These are phyloP conservation scores for Nebria ingens DNA, from an alignment of 1,140 invertebrate species.

Conservation along the genomic window DNA sequence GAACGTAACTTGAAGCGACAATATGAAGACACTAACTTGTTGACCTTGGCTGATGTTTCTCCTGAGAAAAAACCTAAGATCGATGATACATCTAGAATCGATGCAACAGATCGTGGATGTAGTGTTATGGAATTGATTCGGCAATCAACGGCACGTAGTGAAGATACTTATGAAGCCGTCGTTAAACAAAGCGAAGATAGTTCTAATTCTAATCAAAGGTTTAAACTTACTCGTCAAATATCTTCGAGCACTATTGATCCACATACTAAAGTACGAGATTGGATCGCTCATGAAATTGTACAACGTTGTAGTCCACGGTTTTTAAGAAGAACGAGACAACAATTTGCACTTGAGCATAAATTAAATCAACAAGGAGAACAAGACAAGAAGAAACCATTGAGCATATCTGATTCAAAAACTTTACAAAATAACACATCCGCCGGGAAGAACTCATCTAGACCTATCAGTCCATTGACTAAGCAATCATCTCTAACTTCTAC, in stretches of 20 bases:
- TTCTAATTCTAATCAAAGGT: slow-evolving; percentile 48
- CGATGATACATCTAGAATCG: slow-evolving; percentile 32
- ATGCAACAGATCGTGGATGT: slow-evolving; percentile 27
- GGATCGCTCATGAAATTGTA: slow-evolving; percentile 68
- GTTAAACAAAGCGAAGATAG: slow-evolving; percentile 45
- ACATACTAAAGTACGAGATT: slow-evolving; percentile 72
- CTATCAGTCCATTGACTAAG: slow-evolving; percentile 32
- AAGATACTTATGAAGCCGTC: slow-evolving; percentile 46
- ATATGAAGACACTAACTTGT: slow-evolving; percentile 22
- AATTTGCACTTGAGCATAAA: slow-evolving; percentile 37
- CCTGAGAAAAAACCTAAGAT: slow-evolving; percentile 36
- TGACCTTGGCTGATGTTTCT: slow-evolving; percentile 30
- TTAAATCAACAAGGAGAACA: slow-evolving; percentile 37
- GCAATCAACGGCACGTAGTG: slow-evolving; percentile 38
- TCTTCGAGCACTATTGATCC: slow-evolving; percentile 72
- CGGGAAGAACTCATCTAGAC: slow-evolving; percentile 34
- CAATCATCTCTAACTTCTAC: slow-evolving; percentile 12
- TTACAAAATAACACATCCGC: slow-evolving; percentile 38
- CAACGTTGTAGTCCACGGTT: slow-evolving; percentile 58
- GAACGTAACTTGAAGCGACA: slow-evolving; percentile 19
- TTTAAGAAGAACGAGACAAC: slow-evolving; percentile 38
- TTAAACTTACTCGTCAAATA: slow-evolving; percentile 56
- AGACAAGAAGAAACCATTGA: slow-evolving; percentile 32
- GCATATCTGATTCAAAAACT: slow-evolving; percentile 56
- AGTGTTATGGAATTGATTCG: slow-evolving; percentile 45